Conservation (phyloP, 2,797 vertebrate genomes). For the Pseudochirops cupreus region DNA sequence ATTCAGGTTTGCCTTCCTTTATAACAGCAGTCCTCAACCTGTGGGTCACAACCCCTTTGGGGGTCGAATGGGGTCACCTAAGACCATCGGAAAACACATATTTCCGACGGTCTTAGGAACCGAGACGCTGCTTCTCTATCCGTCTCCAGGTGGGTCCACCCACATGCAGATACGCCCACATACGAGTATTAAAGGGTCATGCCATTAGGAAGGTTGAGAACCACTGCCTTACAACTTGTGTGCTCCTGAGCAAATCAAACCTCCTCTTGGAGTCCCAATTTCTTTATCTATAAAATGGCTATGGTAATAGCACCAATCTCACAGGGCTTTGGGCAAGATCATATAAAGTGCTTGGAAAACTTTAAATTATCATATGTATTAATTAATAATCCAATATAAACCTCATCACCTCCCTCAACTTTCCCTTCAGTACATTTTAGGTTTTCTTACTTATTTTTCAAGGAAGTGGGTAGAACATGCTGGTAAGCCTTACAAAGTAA, state of each 20-base stretch:
- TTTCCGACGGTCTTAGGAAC: too few relatives aligned
- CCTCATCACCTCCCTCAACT: neutral
- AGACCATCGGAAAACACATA: too few relatives aligned
- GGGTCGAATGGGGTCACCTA: too few relatives aligned
- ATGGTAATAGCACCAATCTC: neutral
- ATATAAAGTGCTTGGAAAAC: neutral
- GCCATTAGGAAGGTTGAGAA: too few relatives aligned
- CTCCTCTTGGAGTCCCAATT: neutral
- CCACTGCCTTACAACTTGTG: neutral
- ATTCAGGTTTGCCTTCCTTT: neutral
- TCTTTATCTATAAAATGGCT: neutral
- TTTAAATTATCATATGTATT: neutral
- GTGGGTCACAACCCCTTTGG: too few relatives aligned
- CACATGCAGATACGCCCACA: too few relatives aligned
- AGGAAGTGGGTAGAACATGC: neutral
- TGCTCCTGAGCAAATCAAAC: neutral
- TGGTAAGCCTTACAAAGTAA: constrained; percentile 23
- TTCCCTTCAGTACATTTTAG: neutral
- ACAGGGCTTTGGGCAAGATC: neutral
- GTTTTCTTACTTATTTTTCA: constrained; percentile 31
- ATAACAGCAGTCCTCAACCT: too few relatives aligned
- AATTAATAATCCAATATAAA: neutral
- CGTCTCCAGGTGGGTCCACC: too few relatives aligned
- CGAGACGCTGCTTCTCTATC: too few relatives aligned
- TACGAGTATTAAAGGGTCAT: too few relatives aligned